Conservation (phyloP, 2,888 invertebrate species). For the Drosophila putrida region DNA sequence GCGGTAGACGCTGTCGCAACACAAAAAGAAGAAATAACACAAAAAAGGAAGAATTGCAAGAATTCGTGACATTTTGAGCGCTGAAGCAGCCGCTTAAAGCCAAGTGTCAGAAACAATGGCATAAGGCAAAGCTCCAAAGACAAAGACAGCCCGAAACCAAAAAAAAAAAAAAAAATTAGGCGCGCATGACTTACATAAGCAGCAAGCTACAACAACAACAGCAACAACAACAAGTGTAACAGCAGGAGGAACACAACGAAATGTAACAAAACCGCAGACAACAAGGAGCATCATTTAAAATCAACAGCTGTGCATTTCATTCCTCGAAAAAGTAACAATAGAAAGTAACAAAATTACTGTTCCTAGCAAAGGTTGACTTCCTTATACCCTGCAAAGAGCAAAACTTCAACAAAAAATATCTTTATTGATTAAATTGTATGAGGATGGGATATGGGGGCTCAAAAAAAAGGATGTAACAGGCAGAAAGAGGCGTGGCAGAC, state of each 20-base stretch:
- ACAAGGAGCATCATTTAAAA: conserved; percentile 69
- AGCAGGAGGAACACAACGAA: conserved; percentile 29
- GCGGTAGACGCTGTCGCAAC: conserved; percentile 41
- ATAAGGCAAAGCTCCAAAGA: conserved; percentile 50
- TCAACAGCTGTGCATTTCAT: conserved; percentile 74
- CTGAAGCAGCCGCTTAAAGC: conserved; percentile 73
- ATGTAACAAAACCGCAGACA: conserved; percentile 51
- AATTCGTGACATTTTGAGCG: conserved; percentile 71
- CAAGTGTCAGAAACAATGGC: conserved; percentile 73
- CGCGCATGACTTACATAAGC: conserved; percentile 29
- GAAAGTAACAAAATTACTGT: conserved; percentile 18
- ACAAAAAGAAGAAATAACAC: conserved; percentile 23
- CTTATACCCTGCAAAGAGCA: conserved; percentile 1
- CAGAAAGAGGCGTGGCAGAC: no score
- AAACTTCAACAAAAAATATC: neutral
- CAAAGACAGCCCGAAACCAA: conserved; percentile 40
- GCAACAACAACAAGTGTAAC: conserved; percentile 20
- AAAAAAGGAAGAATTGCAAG: conserved; percentile 36
- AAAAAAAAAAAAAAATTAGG: conserved; percentile 27
- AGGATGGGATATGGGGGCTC: no score
- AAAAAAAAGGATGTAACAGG: no score
- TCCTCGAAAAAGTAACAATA: conserved; percentile 42
- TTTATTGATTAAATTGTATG: no score
- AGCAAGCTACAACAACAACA: conserved; percentile 16
- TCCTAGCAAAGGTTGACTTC: neutral